phyloP scores from a whole-genome alignment of 2,888 invertebrate genomes.

The Eristalinus sepulchralis region DNA sequence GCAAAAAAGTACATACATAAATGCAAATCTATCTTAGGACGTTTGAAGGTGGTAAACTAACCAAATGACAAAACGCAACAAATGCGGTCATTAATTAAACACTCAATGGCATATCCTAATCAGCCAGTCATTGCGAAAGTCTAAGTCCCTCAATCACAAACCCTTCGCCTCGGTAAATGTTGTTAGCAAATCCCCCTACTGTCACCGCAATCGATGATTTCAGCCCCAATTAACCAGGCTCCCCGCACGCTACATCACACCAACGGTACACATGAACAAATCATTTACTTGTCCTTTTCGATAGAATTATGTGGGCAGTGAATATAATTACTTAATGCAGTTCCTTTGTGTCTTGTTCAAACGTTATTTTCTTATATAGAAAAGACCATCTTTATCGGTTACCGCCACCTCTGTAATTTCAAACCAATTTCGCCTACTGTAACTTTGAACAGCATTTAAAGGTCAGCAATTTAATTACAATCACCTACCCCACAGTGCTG shows the following conservation, averaged over 20 bases:
- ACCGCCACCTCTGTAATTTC: constrained; percentile 46
- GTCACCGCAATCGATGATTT: background rate
- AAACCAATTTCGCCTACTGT: constrained; percentile 39
- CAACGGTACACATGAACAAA: background rate
- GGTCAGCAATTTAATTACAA: constrained; percentile 61
- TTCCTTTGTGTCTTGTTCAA: constrained; percentile 15
- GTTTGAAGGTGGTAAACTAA: too few species aligned
- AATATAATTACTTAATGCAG: background rate
- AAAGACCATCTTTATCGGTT: constrained; percentile 16
- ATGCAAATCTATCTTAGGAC: too few species aligned
- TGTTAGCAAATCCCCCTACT: background rate
- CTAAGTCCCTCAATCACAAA: too few species aligned
- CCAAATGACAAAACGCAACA: too few species aligned
- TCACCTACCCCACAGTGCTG: constrained; percentile 11
- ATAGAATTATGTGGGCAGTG: background rate
- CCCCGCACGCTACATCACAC: background rate
- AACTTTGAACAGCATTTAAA: constrained; percentile 41
- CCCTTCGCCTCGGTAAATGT: too few species aligned
- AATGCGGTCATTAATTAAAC: too few species aligned
- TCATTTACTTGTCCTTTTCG: background rate
- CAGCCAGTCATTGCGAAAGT: too few species aligned
- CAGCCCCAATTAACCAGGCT: background rate
- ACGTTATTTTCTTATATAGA: constrained; percentile 11
- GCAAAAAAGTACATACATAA: too few species aligned
- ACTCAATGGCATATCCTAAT: too few species aligned